Base-by-base conservation (phyloP, 1,140 invertebrate genomes). In the Anoplophora glabripennis region DNA sequence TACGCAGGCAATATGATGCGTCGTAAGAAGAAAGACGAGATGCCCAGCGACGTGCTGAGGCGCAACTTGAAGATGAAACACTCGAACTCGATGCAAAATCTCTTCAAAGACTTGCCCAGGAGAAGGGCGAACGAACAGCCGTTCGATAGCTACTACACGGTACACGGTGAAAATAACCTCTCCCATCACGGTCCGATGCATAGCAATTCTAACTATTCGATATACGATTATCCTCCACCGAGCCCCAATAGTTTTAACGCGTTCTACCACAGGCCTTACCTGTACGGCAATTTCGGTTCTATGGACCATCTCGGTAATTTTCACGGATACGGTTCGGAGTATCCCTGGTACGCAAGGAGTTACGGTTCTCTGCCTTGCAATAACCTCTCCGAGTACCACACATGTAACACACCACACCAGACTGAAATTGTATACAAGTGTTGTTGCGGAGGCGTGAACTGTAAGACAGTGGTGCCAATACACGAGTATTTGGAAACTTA, bases 401-500 rank as follows among this genome's bases (percentile, higher is more conserved):
- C 42, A 18, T 48, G 14, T n/a, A 10, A 15, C 42, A 47, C 54
- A 36, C 42, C 12, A 47, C 14, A n/a, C 17, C 41, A 56, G 14
- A 48, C 54, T 38, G 37, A 54, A 8, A 40, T 44, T 44, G 44
- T 63, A 51, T 56, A 51, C 47, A 61, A 64, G 53, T 67, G 64
- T 61, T 64, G 67, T 57, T 68, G 64, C 41, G 59, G 64, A 28
- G 58, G 53, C 42, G 52, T 35, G 14, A 41, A 53, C 42, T 61
- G 59, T 53, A 54, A 69, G 38, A 48, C 57, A 61, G 64, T 66
- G 63, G 65, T 72, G 60, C 70, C 73, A 56, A 74, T 75, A 38
- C 53, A 68, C 37, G 66, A 71, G 54, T 75, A 71, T 66, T 67
- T 75, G 71, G 73, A 75, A 64, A 73, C 67, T 12, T 74, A 75